phyloP scores from a whole-genome alignment of 2,888 invertebrate genomes.

The Kryphioiulus occultus region DNA sequence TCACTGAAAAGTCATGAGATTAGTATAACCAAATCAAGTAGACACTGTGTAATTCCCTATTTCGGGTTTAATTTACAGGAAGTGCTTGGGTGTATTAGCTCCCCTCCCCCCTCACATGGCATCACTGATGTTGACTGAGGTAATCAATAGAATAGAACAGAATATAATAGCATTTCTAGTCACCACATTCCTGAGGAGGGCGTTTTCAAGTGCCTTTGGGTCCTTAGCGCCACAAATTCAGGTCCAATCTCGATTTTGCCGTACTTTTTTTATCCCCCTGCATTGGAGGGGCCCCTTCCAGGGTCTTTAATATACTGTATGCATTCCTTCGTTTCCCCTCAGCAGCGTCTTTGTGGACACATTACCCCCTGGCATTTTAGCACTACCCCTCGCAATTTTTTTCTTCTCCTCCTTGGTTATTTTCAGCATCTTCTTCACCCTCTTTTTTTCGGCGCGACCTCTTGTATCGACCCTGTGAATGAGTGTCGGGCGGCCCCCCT shows the following conservation, averaged over 20 bases:
- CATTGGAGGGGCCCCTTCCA: not conserved
- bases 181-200: not conserved
- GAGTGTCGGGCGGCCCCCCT: not conserved
- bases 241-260: not conserved
- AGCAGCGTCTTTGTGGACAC: conserved; percentile 4
- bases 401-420: not conserved
- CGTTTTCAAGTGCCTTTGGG: not conserved
- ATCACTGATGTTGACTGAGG: no score
- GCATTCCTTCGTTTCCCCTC: not conserved
- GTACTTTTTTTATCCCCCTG: not conserved
- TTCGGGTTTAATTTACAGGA: no score
- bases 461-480: not conserved
- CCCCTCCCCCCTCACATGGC: no score
- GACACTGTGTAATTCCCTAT: no score
- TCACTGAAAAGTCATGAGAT: no score
- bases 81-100: no score
- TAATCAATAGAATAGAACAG: no score
- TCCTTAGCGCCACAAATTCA: not conserved
- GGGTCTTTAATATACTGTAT: not conserved
- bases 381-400: not conserved
- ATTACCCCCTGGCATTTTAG: conserved; percentile 3
- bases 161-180: no score
- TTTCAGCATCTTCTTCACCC: conserved; percentile 26
- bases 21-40: no score
- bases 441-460: not conserved